Base-by-base conservation (phyloP, 1,140 invertebrate species). In the Palaemon carinicauda region DNA sequence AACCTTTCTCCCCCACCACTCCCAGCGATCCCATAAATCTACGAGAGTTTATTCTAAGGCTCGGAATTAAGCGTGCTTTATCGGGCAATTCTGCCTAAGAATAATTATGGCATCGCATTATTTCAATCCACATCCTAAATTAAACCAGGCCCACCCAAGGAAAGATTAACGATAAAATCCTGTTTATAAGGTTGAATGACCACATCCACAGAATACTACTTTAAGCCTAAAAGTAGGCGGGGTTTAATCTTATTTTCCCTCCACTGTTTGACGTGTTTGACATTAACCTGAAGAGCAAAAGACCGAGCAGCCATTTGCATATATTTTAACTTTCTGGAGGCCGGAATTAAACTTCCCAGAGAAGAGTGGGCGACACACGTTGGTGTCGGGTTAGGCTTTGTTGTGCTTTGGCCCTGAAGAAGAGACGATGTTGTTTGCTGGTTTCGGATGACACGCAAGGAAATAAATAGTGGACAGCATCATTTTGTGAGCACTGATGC, bases 271-370 rank as follows among this genome's bases (percentile, higher is more conserved):
- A 69, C 77, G 54, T 54, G 77, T 54, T 54, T 54, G 77, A 69
- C 77, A 79, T 79, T 79, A 79, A 79, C 77, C 77, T 52, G 77
- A 79, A 79, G 77, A 79, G 77, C 77, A 79, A 79, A 79, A 79
- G 51, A 79, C 77, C 77, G 29, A 14, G n/a, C 27, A 79, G 52
- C 77, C 77, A 79, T 79, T 79, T 79, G 77, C 77, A 79, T 79
- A 52, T 54, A 79, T 79, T 79, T 52, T 27, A 79, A 79, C 77
- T 79, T 79, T 79, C 51, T 79, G 77, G 21, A 54, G 12, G 24
- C 77, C 77, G 54, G 77, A 54, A 79, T 79, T 79, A 79, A 79
- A 79, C 77, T 79, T 79, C 77, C 77, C 77, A 17, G 24, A 51
- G n/a, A 4, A 24, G 50, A 17, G 19, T 5, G 19, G 17, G 15